Percentiles rank a stretch among this genome's conserved stretches.
Evolutionary conservation across 1,140 invertebrate genomes (phyloP).

Genomic region (Thaumatotibia leucotreta): DNA sequence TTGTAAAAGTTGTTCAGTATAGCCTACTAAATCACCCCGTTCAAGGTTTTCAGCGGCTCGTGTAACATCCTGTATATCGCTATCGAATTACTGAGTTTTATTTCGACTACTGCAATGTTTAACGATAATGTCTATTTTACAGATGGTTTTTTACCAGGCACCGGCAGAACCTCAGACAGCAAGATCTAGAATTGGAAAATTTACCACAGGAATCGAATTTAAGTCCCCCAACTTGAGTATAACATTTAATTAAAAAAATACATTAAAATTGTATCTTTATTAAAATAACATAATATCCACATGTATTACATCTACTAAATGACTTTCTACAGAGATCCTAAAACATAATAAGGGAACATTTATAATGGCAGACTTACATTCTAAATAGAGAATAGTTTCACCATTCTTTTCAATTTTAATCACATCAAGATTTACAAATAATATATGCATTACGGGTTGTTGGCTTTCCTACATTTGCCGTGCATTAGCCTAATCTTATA

Average conservation of each 20-base stretch:
- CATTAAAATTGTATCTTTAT: neutral
- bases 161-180: neutral
- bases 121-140: constrained; percentile 26
- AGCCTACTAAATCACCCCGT: too few relatives aligned
- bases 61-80: too few relatives aligned
- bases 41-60: too few relatives aligned
- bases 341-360: neutral
- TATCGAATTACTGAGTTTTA: too few relatives aligned
- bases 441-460: neutral
- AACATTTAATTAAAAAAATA: neutral
- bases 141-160: constrained; percentile 44
- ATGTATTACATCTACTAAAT: neutral
- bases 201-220: neutral
- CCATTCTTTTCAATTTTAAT: neutral
- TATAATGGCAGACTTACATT: neutral
- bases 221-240: neutral
- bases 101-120: too few relatives aligned
- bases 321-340: constrained; percentile 8
- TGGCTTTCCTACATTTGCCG: neutral
- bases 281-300: neutral
- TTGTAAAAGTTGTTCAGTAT: too few relatives aligned
- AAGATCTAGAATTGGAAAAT: neutral
- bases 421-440: neutral
- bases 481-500: neutral
- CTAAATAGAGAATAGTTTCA: neutral